Percentiles rank a stretch among this genome's conserved stretches.
Conservation (phyloP, 2,113 vertebrate species). For the Picathartes gymnocephalus region DNA sequence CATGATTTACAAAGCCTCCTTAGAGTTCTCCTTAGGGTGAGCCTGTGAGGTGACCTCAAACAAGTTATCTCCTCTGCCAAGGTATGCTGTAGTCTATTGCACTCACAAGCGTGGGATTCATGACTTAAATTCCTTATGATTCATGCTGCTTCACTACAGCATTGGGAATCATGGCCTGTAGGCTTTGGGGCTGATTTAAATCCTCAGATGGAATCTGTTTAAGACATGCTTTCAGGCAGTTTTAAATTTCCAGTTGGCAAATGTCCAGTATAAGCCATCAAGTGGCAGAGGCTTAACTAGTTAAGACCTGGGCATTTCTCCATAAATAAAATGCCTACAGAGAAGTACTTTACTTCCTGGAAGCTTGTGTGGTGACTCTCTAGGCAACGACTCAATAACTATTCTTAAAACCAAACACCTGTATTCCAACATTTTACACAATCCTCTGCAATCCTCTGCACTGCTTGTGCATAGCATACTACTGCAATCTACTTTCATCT, state of each 20-base stretch:
- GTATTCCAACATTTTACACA: slow-evolving; percentile 77
- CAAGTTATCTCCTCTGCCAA: not conserved
- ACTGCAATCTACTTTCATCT: not conserved
- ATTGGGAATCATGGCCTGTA: slow-evolving; percentile 15
- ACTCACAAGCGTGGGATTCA: slow-evolving; percentile 20
- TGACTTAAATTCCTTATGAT: slow-evolving; percentile 43
- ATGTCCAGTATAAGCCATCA: not conserved
- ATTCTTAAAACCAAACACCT: slow-evolving; percentile 72
- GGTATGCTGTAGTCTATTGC: slow-evolving; percentile 5
- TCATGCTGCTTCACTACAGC: slow-evolving; percentile 57
- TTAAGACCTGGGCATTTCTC: not conserved
- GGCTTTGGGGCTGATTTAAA: slow-evolving; percentile 18
- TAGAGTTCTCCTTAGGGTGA: not conserved
- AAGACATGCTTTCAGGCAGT: not conserved
- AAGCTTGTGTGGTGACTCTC: not conserved
- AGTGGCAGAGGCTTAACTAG: not conserved
- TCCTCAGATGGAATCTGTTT: not conserved
- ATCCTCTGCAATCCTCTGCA: slow-evolving; percentile 22
- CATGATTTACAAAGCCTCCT: not conserved
- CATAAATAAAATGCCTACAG: not conserved
- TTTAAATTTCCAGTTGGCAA: not conserved
- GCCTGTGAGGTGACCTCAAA: not conserved
- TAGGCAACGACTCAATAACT: not conserved
- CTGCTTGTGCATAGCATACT: slow-evolving; percentile 43
- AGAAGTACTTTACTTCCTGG: not conserved